These are phyloP conservation scores for Mamestra configurata DNA, from an alignment of 1,140 invertebrate species.

Conservation along the genomic window DNA sequence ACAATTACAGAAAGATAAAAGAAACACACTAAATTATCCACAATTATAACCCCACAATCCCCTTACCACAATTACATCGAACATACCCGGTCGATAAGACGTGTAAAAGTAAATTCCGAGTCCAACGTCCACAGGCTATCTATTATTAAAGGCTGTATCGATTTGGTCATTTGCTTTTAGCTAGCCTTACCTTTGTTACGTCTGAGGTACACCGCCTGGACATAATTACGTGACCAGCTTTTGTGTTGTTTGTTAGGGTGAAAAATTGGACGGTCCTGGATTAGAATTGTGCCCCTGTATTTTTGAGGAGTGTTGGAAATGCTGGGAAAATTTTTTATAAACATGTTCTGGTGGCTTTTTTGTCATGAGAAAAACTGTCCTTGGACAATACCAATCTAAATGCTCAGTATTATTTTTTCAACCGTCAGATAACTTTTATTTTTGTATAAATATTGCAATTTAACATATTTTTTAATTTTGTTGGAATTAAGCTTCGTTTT, in stretches of 20 bases:
- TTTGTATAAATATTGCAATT: no score
- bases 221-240: slow-evolving; percentile 24
- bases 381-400: no score
- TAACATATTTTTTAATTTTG: no score
- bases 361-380: no score
- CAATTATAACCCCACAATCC: slow-evolving; percentile 1
- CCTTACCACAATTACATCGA: slow-evolving; percentile 7
- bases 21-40: neutral
- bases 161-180: slow-evolving; percentile 79
- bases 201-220: slow-evolving; percentile 6
- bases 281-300: slow-evolving; percentile 11
- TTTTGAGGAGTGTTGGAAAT: neutral
- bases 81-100: slow-evolving; percentile 43
- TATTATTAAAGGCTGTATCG: slow-evolving; percentile 83
- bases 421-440: no score
- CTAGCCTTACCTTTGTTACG: slow-evolving; percentile 68
- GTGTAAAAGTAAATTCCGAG: slow-evolving; percentile 46
- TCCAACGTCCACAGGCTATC: slow-evolving; percentile 59
- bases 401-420: no score
- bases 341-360: neutral
- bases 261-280: slow-evolving; percentile 10
- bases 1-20: neutral
- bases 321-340: neutral
- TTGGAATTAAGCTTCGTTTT: no score
- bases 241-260: slow-evolving; percentile 7